Percentiles rank a stretch among this genome's conserved stretches.
Evolutionary conservation across 2,888 invertebrate genomes (phyloP).

Genomic region (Dascillus cervinus): DNA sequence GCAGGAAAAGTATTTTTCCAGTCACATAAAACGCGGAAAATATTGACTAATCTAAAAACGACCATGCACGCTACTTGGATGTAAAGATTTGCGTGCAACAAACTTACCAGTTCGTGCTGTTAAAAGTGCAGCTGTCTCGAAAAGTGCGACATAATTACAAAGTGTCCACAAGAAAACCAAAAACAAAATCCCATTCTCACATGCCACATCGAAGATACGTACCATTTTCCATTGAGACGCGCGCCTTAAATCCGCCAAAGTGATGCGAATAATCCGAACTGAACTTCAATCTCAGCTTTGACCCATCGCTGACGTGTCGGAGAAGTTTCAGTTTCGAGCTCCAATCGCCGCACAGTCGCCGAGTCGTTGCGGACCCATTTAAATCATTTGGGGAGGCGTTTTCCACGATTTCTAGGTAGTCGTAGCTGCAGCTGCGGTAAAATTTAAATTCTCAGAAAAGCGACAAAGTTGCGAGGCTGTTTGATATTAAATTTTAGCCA

Average conservation of each 20-base stretch:
- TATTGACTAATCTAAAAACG: too few species aligned
- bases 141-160: too few species aligned
- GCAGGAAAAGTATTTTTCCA: too few species aligned
- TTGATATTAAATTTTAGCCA: too few species aligned
- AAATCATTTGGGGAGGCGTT: constrained; percentile 9
- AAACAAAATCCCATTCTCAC: too few species aligned
- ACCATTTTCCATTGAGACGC: constrained; percentile 67
- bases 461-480: neutral
- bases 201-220: too few species aligned
- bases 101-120: too few species aligned
- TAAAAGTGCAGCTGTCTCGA: too few species aligned
- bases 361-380: constrained; percentile 15
- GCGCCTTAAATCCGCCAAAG: constrained; percentile 66
- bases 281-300: constrained; percentile 59
- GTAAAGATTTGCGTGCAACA: too few species aligned
- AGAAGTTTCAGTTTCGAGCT: constrained; percentile 67
- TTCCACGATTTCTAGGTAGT: constrained; percentile 64
- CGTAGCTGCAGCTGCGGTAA: constrained; percentile 66
- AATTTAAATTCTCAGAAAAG: constrained; percentile 7
- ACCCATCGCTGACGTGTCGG: constrained; percentile 55
- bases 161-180: too few species aligned
- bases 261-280: constrained; percentile 71
- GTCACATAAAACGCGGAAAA: too few species aligned
- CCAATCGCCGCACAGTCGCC: constrained; percentile 72
- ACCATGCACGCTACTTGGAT: too few species aligned